Conservation (phyloP, 2,888 invertebrate species). For the Cheiracanthium punctorium region DNA sequence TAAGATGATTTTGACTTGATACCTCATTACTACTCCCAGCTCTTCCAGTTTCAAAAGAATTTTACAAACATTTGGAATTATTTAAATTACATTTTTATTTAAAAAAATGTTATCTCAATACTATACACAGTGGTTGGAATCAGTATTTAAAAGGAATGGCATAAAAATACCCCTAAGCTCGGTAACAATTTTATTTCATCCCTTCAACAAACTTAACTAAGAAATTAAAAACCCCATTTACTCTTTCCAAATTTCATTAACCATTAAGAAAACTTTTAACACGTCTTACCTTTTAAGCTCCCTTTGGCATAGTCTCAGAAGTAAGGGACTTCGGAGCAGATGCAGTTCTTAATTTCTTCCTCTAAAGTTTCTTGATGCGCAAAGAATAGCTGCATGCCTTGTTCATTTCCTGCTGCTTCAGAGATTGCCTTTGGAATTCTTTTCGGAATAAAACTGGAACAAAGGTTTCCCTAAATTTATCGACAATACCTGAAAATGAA, state of each 20-base stretch:
- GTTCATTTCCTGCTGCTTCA: conserved; percentile 2
- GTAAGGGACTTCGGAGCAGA: conserved; percentile 13
- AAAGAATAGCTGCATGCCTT: conserved; percentile 1
- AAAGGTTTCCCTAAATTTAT: not conserved
- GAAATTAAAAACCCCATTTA: not conserved
- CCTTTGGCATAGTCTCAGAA: not conserved
- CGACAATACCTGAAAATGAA: not conserved
- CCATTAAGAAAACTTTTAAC: not conserved
- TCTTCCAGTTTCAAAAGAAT: too few relatives aligned
- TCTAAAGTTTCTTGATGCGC: conserved; percentile 28
- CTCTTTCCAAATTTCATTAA: not conserved
- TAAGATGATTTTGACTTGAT: too few relatives aligned
- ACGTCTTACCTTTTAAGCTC: conserved; percentile 2
- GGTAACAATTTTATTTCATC: too few relatives aligned
- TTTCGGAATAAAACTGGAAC: not conserved
- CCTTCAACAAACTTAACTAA: not conserved
- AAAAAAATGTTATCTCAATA: too few relatives aligned
- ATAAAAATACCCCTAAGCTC: too few relatives aligned
- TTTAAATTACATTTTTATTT: too few relatives aligned
- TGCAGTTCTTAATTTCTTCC: conserved; percentile 44
- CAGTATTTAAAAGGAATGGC: too few relatives aligned
- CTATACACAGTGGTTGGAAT: too few relatives aligned
- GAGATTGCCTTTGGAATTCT: not conserved
- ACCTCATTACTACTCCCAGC: too few relatives aligned
- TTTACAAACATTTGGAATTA: too few relatives aligned